Base-by-base conservation (phyloP, 2,797 vertebrate species). In the Epinephelus awoara region DNA sequence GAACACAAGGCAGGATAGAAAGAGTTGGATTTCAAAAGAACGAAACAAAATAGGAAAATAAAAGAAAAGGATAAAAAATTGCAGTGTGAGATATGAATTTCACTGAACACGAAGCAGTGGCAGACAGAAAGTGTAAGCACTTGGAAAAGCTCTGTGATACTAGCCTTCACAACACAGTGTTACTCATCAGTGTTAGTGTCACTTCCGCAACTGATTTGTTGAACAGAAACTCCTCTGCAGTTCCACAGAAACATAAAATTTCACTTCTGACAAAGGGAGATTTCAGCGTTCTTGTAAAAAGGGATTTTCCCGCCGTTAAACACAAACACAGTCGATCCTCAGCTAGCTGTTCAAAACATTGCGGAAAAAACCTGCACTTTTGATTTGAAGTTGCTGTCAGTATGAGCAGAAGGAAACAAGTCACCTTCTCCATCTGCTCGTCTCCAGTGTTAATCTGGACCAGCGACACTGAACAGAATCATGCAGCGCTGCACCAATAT, bases 361-460 rank as follows among this genome's bases (percentile, higher is more conserved):
- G 9, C 51, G 1, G 34, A 42, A 47, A 29, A 52, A 1, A 9
- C 27, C 5, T 55, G 14, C 1, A 55, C 11, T 61, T 77, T 75
- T 18, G 17, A 51, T 62, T 23, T 40, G 9, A 62, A 17, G 15
- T 49, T 0, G 2, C 54, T 17, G 44, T 72, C 27, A 6, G n/a
- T 23, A 27, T 68, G 34, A 63, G 58, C 34, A 72, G 21, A 57
- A 77, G 27, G 56, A 47, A 65, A 62, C 50, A 40, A 68, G 52
- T 49, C 52, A 65, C 44, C 56, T 49, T 72, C 59, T 69, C 68
- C 71, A 68, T 82, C 79, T 85, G 77, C 63, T 82, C 34, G 0
- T 76, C 51, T 75, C 58, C 55, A 29, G 14, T 46, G 72, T 66
- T 34, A 73, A 68, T 89, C 85, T 73, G 56, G 58, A 79, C 70